These are phyloP conservation scores for Atherinomorus stipes DNA, from an alignment of 2,113 vertebrate genomes.

Conservation along the genomic window DNA sequence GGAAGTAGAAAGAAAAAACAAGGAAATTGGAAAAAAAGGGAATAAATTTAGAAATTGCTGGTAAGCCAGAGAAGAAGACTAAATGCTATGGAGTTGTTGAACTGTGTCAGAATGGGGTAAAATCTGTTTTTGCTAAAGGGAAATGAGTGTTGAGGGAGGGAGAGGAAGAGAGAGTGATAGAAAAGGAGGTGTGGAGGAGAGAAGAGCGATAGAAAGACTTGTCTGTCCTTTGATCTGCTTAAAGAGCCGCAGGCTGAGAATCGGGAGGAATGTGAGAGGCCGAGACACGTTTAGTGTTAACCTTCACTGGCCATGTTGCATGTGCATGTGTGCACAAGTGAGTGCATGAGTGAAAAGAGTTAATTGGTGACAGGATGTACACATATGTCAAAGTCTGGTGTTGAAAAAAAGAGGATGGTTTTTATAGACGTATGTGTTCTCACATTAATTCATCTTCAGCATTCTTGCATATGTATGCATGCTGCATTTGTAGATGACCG, in stretches of 20 bases:
- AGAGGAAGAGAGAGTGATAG: slow-evolving; percentile 56
- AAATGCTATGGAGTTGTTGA: slow-evolving; percentile 20
- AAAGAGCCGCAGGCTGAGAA: slow-evolving; percentile 70
- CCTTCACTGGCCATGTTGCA: slow-evolving; percentile 33
- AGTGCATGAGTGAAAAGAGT: slow-evolving; percentile 7
- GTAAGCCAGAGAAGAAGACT: slow-evolving; percentile 1
- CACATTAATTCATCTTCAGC: neutral
- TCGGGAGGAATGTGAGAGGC: slow-evolving; percentile 75
- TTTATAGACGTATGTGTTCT: slow-evolving; percentile 1
- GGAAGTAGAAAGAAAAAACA: slow-evolving; percentile 20
- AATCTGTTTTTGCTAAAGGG: neutral
- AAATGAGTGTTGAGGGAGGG: slow-evolving; percentile 27
- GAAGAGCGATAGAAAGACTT: slow-evolving; percentile 58
- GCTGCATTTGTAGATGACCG: neutral
- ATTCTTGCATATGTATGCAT: neutral
- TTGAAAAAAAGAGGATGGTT: neutral
- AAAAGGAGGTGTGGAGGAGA: slow-evolving; percentile 50
- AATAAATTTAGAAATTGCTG: slow-evolving; percentile 32
- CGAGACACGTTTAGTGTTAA: slow-evolving; percentile 72
- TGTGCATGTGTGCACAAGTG: slow-evolving; percentile 6
- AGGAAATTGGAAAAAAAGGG: neutral
- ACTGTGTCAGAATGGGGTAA: neutral
- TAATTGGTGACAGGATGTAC: slow-evolving; percentile 1
- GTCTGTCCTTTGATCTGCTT: slow-evolving; percentile 77
- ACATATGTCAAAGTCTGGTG: neutral